Evolutionary conservation across 1,140 invertebrate species (phyloP).

Genomic region (Conus ventricosus): DNA sequence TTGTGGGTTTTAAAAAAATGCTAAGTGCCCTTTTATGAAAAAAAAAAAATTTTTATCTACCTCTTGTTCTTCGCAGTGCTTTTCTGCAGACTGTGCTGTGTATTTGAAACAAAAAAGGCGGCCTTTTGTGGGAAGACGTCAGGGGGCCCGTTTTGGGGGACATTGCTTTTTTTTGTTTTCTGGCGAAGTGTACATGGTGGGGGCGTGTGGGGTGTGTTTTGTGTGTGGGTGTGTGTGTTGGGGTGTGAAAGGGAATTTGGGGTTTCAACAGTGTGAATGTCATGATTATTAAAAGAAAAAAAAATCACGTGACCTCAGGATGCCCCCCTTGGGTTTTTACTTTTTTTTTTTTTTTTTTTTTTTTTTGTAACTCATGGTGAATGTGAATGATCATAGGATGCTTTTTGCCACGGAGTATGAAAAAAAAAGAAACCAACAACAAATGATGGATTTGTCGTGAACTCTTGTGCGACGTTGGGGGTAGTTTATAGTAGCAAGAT

Average conservation of each 20-base stretch:
- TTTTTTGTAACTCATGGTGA: no score
- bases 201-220: neutral
- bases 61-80: slow-evolving; percentile 13
- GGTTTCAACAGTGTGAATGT: no score
- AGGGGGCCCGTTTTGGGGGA: slow-evolving; percentile 13
- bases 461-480: no score
- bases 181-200: neutral
- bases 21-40: slow-evolving; percentile 33
- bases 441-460: no score
- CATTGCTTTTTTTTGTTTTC: slow-evolving; percentile 14
- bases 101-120: slow-evolving; percentile 38
- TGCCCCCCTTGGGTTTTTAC: no score
- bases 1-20: neutral
- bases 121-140: neutral
- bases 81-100: slow-evolving; percentile 30
- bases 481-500: no score
- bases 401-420: no score
- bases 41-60: slow-evolving; percentile 21
- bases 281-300: no score
- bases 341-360: no score
- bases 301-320: no score
- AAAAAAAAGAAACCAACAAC: no score
- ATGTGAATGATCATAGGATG: no score
- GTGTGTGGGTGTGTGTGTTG: neutral
- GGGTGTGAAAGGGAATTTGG: neutral